A percentile compares a stretch with the other conserved stretches of the same genome.
These are phyloP conservation scores for Tridacna crocea DNA, from an alignment of 2,888 invertebrate species.

Conservation along the genomic window DNA sequence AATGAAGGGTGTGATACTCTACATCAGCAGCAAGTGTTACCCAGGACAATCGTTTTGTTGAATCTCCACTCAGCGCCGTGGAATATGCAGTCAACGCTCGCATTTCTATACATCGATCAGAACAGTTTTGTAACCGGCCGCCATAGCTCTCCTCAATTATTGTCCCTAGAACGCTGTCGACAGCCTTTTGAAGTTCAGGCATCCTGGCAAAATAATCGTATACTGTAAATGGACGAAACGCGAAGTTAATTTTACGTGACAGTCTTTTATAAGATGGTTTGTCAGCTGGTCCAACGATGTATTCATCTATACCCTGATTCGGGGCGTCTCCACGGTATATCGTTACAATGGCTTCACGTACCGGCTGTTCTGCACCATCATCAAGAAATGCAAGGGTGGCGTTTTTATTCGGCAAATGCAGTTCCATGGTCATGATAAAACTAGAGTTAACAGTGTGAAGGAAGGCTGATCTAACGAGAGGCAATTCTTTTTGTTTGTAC, in stretches of 20 bases:
- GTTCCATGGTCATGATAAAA: constrained; percentile 33
- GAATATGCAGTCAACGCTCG: constrained; percentile 57
- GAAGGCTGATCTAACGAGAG: constrained; percentile 8
- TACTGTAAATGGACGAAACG: constrained; percentile 55
- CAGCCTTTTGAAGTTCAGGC: constrained; percentile 13
- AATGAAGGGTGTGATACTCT: constrained; percentile 70
- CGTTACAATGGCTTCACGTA: constrained; percentile 68
- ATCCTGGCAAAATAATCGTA: constrained; percentile 51
- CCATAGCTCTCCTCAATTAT: constrained; percentile 70
- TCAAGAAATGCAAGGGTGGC: constrained; percentile 31
- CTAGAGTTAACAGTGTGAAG: constrained; percentile 7
- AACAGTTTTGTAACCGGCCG: constrained; percentile 47
- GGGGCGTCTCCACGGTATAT: constrained; percentile 68
- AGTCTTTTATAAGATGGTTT: constrained; percentile 53
- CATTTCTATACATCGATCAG: constrained; percentile 62
- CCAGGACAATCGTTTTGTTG: constrained; percentile 61
- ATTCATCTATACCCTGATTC: constrained; percentile 69
- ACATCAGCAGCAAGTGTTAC: constrained; percentile 56
- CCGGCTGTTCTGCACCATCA: constrained; percentile 48
- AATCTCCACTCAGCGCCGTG: constrained; percentile 47
- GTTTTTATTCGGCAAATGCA: constrained; percentile 36
- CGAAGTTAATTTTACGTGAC: constrained; percentile 59
- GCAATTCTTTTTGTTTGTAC: constrained; percentile 23
- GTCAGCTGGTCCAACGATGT: constrained; percentile 69
- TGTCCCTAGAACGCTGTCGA: constrained; percentile 55